These are phyloP conservation scores for Harpegnathos saltator DNA, from an alignment of 1,140 invertebrate genomes.

Conservation along the genomic window DNA sequence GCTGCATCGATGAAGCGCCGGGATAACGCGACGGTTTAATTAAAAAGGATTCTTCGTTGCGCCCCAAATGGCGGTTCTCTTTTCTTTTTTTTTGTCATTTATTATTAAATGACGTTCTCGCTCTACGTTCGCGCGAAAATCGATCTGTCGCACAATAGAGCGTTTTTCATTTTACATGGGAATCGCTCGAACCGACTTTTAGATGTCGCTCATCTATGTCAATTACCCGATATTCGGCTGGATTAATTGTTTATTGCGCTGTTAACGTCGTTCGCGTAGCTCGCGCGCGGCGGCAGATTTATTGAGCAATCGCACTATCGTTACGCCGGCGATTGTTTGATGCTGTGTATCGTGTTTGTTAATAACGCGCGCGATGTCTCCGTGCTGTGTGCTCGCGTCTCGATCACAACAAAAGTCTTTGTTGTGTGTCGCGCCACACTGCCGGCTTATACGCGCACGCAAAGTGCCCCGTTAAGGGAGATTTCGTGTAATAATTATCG, in stretches of 20 bases:
- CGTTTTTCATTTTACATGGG: neutral
- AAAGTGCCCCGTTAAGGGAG: conserved; percentile 40
- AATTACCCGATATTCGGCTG: neutral
- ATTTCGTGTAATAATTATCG: conserved; percentile 67
- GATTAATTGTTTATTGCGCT: conserved; percentile 29
- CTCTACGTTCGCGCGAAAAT: too few relatives aligned
- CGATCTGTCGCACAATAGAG: neutral
- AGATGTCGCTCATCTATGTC: neutral
- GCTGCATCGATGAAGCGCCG: neutral
- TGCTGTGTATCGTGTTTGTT: conserved; percentile 11
- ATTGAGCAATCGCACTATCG: neutral
- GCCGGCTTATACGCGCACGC: neutral
- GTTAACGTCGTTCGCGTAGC: neutral
- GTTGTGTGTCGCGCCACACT: neutral
- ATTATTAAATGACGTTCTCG: neutral
- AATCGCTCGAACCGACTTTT: neutral
- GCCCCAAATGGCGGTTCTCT: too few relatives aligned
- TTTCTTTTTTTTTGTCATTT: neutral
- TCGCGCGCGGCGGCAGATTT: neutral
- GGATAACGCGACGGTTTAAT: neutral
- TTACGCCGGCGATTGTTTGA: conserved; percentile 19
- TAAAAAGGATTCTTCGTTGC: neutral
- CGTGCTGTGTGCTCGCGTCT: neutral
- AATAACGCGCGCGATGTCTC: conserved; percentile 4
- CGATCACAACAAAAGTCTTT: conserved; percentile 22